phyloP scores from a whole-genome alignment of 37 sponge, comb jelly and placozoan species.

The Oscarella lobularis region DNA sequence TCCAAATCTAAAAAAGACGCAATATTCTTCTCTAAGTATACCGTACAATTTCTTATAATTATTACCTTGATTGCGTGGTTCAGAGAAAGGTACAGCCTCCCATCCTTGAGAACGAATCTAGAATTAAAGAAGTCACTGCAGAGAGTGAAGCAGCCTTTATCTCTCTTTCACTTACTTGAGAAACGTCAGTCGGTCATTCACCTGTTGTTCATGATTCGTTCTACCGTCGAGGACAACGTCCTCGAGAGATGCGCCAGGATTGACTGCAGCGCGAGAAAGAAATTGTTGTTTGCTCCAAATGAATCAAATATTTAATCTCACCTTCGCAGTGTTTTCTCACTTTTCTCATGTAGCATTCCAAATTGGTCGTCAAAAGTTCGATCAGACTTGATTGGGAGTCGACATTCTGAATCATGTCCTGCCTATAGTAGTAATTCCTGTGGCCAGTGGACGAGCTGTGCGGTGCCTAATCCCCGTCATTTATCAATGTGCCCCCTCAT shows the following conservation, averaged over 20 bases:
- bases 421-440: conserved; percentile 60
- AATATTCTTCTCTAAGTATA: too few species aligned
- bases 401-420: conserved; percentile 65
- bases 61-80: conserved; percentile 52
- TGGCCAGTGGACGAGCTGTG: not conserved
- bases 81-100: conserved; percentile 69
- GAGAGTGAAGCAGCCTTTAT: too few species aligned
- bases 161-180: too few species aligned
- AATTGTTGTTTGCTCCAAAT: too few species aligned
- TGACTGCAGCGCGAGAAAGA: too few species aligned
- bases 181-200: conserved; percentile 17
- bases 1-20: conserved; percentile 67
- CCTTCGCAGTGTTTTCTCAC: conserved; percentile 9
- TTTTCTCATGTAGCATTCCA: not conserved
- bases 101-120: conserved; percentile 67
- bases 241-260: conserved; percentile 9
- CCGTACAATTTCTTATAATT: too few species aligned
- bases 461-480: not conserved
- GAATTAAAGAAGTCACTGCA: too few species aligned
- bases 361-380: conserved; percentile 14
- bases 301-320: too few species aligned
- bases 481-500: not conserved
- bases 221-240: conserved; percentile 19
- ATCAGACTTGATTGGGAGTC: conserved; percentile 71
- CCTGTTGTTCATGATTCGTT: conserved; percentile 16